These are phyloP conservation scores for Ophiodon elongatus DNA, from an alignment of 2,113 vertebrate species.

Conservation along the genomic window DNA sequence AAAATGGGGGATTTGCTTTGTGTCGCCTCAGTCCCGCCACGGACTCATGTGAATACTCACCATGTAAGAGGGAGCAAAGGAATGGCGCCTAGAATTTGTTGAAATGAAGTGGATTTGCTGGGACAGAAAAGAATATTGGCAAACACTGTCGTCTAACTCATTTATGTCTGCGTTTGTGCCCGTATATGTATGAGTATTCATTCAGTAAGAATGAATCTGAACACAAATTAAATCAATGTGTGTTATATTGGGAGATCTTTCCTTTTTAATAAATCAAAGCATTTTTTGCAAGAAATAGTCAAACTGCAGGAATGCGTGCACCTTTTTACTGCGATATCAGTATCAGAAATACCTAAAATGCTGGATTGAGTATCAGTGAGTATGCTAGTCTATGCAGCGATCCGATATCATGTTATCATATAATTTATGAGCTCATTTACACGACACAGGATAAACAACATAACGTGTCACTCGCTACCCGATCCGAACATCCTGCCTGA, in stretches of 20 bases:
- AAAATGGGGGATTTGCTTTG: conserved; percentile 45
- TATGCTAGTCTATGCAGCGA: neutral
- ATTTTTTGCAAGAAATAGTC: neutral
- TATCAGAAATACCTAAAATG: neutral
- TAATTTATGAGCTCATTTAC: neutral
- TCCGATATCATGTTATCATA: neutral
- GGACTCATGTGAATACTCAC: conserved; percentile 30
- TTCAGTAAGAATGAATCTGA: neutral
- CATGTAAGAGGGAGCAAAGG: conserved; percentile 16
- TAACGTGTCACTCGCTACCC: neutral
- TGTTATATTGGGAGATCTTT: neutral
- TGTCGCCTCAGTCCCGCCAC: conserved; percentile 44
- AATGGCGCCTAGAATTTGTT: neutral
- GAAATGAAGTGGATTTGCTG: conserved; percentile 5
- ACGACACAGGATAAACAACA: neutral
- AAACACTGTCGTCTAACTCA: neutral
- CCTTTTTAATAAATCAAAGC: neutral
- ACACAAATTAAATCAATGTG: neutral
- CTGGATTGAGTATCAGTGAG: neutral
- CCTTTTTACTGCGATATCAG: neutral
- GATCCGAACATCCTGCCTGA: neutral
- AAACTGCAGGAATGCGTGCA: neutral
- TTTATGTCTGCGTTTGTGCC: neutral
- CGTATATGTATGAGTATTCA: neutral
- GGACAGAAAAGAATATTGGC: neutral